A percentile compares a stretch with the other conserved stretches of the same genome.
Evolutionary conservation across 1,140 invertebrate genomes (phyloP).

Genomic region (Archivesica marissinica): DNA sequence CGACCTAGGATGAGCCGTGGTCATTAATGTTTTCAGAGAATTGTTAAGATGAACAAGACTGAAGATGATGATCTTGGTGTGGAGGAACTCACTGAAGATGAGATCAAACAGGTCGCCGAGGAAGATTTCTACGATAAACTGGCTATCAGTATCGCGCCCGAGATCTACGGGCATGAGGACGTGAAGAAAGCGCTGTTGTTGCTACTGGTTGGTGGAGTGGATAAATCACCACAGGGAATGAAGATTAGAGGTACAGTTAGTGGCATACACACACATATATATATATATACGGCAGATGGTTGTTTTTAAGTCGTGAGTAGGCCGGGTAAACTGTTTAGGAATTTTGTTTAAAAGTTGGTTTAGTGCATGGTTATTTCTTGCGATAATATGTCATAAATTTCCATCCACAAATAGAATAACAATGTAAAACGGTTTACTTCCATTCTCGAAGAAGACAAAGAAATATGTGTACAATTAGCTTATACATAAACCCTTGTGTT

Average conservation of each 20-base stretch:
- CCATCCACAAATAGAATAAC: too few relatives aligned
- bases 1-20: too few relatives aligned
- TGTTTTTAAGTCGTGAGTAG: too few relatives aligned
- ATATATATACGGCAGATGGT: too few relatives aligned
- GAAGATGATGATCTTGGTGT: conserved; percentile 89
- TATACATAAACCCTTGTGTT: conserved; percentile 32
- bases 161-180: conserved; percentile 99
- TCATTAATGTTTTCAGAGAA: conserved; percentile 85
- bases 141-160: conserved; percentile 97
- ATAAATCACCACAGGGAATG: conserved; percentile 91
- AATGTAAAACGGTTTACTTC: too few relatives aligned
- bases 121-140: conserved; percentile 97
- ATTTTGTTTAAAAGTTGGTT: too few relatives aligned
- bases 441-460: too few relatives aligned
- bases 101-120: conserved; percentile 86
- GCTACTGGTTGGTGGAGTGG: conserved; percentile 97
- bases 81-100: conserved; percentile 91
- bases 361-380: too few relatives aligned
- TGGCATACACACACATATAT: too few relatives aligned
- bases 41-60: conserved; percentile 92
- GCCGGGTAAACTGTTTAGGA: too few relatives aligned
- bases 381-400: too few relatives aligned
- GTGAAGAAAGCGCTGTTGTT: conserved; percentile 98
- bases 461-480: too few relatives aligned
- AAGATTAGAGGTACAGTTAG: conserved; percentile 90